Evolutionary conservation across 2,888 invertebrate species (phyloP).

Genomic region (Masnerella sp.): DNA sequence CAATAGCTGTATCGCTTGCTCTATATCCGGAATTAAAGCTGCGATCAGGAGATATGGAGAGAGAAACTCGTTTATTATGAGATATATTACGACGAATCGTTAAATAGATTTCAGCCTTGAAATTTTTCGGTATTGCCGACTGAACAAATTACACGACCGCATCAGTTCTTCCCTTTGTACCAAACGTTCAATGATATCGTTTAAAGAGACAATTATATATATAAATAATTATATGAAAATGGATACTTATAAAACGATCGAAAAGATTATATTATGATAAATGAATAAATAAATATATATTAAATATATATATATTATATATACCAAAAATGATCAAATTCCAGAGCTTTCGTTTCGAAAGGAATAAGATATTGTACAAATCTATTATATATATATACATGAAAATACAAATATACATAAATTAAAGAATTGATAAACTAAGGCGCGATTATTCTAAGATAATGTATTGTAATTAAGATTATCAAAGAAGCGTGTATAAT

Average conservation of each 20-base stretch:
- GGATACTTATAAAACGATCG: constrained; percentile 36
- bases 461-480: constrained; percentile 28
- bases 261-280: constrained; percentile 41
- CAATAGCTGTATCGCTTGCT: constrained; percentile 49
- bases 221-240: constrained; percentile 43
- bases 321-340: constrained; percentile 25
- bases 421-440: constrained; percentile 38
- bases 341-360: constrained; percentile 51
- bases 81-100: constrained; percentile 47
- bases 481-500: constrained; percentile 32
- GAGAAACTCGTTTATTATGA: constrained; percentile 40
- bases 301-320: constrained; percentile 33
- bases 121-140: constrained; percentile 38
- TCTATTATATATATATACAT: constrained; percentile 34
- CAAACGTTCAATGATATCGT: constrained; percentile 34
- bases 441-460: constrained; percentile 38
- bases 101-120: constrained; percentile 43
- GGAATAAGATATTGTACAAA: constrained; percentile 58
- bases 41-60: constrained; percentile 50
- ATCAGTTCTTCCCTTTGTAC: constrained; percentile 42
- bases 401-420: constrained; percentile 48
- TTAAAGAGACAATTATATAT: constrained; percentile 38
- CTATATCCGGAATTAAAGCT: constrained; percentile 53
- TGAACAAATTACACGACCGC: constrained; percentile 44
- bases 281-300: constrained; percentile 24